Base-by-base conservation (phyloP, 2,888 invertebrate species). In the Diplolepis rosae region DNA sequence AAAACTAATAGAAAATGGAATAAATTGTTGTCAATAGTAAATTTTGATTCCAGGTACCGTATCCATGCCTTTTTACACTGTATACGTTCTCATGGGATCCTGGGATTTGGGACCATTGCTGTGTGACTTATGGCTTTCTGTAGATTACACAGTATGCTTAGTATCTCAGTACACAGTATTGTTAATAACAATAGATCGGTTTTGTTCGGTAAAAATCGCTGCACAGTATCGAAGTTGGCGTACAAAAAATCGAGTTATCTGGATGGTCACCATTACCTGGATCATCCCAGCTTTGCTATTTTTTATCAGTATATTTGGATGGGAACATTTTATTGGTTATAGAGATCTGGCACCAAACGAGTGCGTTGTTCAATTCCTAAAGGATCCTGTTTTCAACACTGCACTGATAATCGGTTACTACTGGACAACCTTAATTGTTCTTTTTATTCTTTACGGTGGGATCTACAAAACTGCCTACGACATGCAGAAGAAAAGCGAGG, bases 111-210 rank as follows among this genome's bases (percentile, higher is more conserved):
- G 99, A 13, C 96, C 97, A 28, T 91, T 99, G 72, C 91, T 98
- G 6, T 99, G 99, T 88, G 99, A 99, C 89, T 92, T 99, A 68
- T 99, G 99, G 99, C 92, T 99, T 6, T 98, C 98, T 0, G 96
- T 98, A 66, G 99, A 99, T 90, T 99, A 99, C 90, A 99, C 99
- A 22, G 99, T 99, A 32, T 99, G 99, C 87, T 92, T 99, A 65
- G 98, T 98, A 30, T 99, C 99, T 7, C 99, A 99, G 89, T 99
- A 99, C 89, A 99, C 99, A 0, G 99, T 99, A 15, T 92, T 99
- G 70, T 92, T 99, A 75, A 99, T 99, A 85, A 99, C 99, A 32
- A 96, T 99, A 76, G 99, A 99, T 90, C 93, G 99, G 80, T 99
- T 97, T 89, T 99, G 99, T 89, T 98, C 98, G 32, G 99, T 99